phyloP scores from a whole-genome alignment of 2,888 invertebrate genomes.

The Drosophila greeni region DNA sequence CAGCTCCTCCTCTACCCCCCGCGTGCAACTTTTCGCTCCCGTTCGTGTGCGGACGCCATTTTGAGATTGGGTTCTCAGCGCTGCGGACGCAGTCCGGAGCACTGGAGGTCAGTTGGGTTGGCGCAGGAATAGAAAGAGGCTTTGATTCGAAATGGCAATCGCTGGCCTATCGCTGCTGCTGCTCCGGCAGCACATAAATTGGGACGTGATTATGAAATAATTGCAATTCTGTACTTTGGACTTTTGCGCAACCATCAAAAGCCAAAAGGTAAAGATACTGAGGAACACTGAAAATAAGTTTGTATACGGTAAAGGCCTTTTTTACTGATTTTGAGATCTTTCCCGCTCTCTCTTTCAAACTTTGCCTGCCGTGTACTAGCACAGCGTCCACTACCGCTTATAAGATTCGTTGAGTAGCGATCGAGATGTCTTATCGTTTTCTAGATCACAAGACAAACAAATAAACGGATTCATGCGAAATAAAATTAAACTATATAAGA shows the following conservation, averaged over 20 bases:
- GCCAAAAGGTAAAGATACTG: conserved; percentile 22
- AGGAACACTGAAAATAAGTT: conserved; percentile 1
- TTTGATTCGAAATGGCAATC: conserved; percentile 67
- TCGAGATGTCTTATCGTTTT: too few species aligned
- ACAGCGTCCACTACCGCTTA: background rate
- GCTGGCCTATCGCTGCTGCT: conserved; percentile 39
- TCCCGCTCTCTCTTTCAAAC: background rate
- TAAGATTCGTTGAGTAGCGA: too few species aligned
- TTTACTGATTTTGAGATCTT: too few species aligned
- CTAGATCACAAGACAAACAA: too few species aligned
- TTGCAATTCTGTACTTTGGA: conserved; percentile 60
- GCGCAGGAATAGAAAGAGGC: conserved; percentile 70
- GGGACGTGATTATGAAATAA: conserved; percentile 75
- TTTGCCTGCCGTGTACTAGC: background rate
- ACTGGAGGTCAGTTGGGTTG: conserved; percentile 62
- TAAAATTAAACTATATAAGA: too few species aligned
- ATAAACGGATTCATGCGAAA: too few species aligned
- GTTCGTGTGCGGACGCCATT: conserved; percentile 58
- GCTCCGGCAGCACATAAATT: conserved; percentile 63
- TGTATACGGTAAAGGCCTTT: too few species aligned
- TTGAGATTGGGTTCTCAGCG: conserved; percentile 65
- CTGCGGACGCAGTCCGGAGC: conserved; percentile 15
- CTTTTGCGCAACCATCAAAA: conserved; percentile 62
- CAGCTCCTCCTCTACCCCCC: background rate
- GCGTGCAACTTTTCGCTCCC: conserved; percentile 30